These are phyloP conservation scores for Caenorhabditis uteleia DNA, from an alignment of 2,888 invertebrate genomes.

Conservation along the genomic window DNA sequence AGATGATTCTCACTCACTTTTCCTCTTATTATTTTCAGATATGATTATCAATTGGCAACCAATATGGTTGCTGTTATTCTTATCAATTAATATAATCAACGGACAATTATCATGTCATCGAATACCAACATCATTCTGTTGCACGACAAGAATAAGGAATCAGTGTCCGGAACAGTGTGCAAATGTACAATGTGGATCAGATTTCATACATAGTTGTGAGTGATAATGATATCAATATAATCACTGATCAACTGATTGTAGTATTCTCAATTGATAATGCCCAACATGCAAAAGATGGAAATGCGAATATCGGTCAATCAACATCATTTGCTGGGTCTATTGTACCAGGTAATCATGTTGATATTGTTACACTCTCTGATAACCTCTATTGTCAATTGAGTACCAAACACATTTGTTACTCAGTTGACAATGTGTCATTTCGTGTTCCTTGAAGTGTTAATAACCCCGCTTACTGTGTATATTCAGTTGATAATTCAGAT, in stretches of 20 bases:
- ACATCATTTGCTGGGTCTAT: no score
- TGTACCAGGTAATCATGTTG: no score
- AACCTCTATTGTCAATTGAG: no score
- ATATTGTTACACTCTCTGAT: no score
- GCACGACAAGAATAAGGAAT: slow-evolving; percentile 48
- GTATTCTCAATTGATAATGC: slow-evolving; percentile 47
- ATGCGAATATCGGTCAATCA: slow-evolving; percentile 21
- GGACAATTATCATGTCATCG: slow-evolving; percentile 40
- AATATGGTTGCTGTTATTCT: no score
- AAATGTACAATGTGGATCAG: slow-evolving; percentile 37
- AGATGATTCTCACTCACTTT: no score
- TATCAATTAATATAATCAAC: background rate
- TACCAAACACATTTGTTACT: no score
- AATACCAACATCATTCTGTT: slow-evolving; percentile 50
- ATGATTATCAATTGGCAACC: no score
- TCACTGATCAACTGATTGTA: slow-evolving; percentile 14
- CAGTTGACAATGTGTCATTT: no score
- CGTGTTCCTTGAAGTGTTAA: slow-evolving; percentile 5
- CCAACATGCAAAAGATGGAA: slow-evolving; percentile 33
- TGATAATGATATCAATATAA: background rate
- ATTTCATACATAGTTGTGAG: slow-evolving; percentile 44
- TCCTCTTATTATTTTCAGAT: no score
- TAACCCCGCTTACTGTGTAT: background rate
- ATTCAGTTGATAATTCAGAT: slow-evolving; percentile 1
- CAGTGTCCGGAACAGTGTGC: slow-evolving; percentile 48